Evolutionary conservation across 1,140 invertebrate genomes (phyloP).

Genomic region (Drosophila kepulauana): DNA sequence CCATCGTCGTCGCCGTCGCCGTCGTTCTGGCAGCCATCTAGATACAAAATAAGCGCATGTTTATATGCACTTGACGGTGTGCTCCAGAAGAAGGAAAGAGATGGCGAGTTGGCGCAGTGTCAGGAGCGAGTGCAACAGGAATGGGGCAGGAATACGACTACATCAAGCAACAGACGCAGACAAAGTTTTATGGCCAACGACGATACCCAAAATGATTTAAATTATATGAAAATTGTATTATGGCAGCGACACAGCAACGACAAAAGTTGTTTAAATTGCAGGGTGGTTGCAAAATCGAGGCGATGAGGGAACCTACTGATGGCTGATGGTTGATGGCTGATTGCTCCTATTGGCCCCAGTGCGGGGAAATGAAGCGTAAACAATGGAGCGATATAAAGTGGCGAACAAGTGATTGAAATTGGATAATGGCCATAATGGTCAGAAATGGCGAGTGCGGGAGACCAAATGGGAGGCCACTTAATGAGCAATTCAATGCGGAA

Average conservation of each 20-base stretch:
- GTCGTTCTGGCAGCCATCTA: slow-evolving; percentile 44
- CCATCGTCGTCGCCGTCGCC: background rate
- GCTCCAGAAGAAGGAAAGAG: background rate
- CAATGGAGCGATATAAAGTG: slow-evolving; percentile 71
- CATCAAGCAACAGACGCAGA: slow-evolving; percentile 51
- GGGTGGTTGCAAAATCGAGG: too few relatives aligned
- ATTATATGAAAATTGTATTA: slow-evolving; percentile 78
- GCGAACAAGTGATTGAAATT: slow-evolving; percentile 74
- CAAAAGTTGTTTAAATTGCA: slow-evolving; percentile 28
- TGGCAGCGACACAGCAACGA: slow-evolving; percentile 29
- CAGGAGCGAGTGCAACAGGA: slow-evolving; percentile 5
- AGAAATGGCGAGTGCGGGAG: slow-evolving; percentile 22
- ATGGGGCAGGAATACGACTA: slow-evolving; percentile 23
- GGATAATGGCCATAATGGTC: slow-evolving; percentile 60
- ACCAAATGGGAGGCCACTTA: slow-evolving; percentile 15
- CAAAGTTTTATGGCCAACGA: slow-evolving; percentile 70
- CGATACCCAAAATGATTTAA: slow-evolving; percentile 72
- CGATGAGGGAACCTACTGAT: background rate
- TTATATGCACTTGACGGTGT: slow-evolving; percentile 51
- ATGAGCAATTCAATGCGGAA: slow-evolving; percentile 20
- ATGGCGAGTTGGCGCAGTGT: background rate
- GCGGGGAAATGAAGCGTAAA: slow-evolving; percentile 55
- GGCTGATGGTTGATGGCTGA: slow-evolving; percentile 2
- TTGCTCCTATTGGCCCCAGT: slow-evolving; percentile 35
- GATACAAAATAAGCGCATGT: slow-evolving; percentile 75